phyloP scores from a whole-genome alignment of 1,140 invertebrate genomes.

The Drosophila yakuba region DNA sequence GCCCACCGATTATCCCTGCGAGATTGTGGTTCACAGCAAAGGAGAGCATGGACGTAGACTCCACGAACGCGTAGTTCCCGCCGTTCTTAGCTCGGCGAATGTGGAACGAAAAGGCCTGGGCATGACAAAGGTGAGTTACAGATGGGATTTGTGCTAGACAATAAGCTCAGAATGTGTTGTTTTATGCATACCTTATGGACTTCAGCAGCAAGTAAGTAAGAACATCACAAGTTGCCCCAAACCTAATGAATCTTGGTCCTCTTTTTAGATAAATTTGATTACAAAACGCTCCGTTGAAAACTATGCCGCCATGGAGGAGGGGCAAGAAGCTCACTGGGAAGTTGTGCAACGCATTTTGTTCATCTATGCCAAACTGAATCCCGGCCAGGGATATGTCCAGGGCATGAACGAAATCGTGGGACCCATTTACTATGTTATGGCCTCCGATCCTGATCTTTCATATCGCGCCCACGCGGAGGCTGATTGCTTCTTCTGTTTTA shows the following conservation, averaged over 20 bases:
- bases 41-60: constrained; percentile 89
- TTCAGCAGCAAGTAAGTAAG: constrained; percentile 81
- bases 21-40: constrained; percentile 89
- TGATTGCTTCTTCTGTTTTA: constrained; percentile 96
- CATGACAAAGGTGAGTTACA: constrained; percentile 91
- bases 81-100: constrained; percentile 93
- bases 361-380: constrained; percentile 97
- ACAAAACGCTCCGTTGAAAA: constrained; percentile 88
- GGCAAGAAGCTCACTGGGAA: constrained; percentile 97
- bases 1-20: constrained; percentile 2
- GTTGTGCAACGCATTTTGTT: constrained; percentile 98
- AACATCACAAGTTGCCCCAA: too few relatives aligned
- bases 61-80: constrained; percentile 94
- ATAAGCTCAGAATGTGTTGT: constrained; percentile 37
- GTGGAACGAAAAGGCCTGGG: constrained; percentile 95
- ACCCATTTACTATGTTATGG: constrained; percentile 99
- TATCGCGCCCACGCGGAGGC: constrained; percentile 97
- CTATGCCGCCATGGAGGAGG: constrained; percentile 92
- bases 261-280: constrained; percentile 86
- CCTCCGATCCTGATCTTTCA: constrained; percentile 92
- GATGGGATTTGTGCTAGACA: not conserved
- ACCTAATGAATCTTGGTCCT: constrained; percentile 4
- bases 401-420: constrained; percentile 99
- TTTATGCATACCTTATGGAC: constrained; percentile 43
- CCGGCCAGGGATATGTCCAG: constrained; percentile 98